These are phyloP conservation scores for Rhopalosiphum nymphaeae DNA, from an alignment of 2,888 invertebrate genomes.

Conservation along the genomic window DNA sequence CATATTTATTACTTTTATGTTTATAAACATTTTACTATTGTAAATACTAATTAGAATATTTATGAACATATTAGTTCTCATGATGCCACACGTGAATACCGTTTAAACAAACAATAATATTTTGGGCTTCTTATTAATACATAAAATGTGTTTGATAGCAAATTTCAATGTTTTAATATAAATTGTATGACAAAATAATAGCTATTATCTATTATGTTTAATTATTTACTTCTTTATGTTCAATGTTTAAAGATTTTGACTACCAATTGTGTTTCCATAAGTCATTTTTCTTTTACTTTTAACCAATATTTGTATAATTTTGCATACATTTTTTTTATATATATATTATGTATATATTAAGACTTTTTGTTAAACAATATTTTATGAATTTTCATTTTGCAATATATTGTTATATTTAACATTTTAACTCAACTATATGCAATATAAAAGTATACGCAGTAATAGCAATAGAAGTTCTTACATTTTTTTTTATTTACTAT, in stretches of 20 bases:
- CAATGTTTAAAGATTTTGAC: slow-evolving; percentile 34
- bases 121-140: slow-evolving; percentile 26
- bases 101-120: slow-evolving; percentile 37
- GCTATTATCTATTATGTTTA: slow-evolving; percentile 27
- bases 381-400: slow-evolving; percentile 44
- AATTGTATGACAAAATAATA: slow-evolving; percentile 9
- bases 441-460: slow-evolving; percentile 64
- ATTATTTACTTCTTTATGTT: slow-evolving; percentile 25
- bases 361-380: slow-evolving; percentile 33
- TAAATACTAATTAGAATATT: slow-evolving; percentile 26
- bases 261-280: slow-evolving; percentile 43
- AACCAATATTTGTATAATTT: background rate
- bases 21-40: slow-evolving; percentile 32
- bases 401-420: slow-evolving; percentile 52
- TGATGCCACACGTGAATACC: slow-evolving; percentile 29
- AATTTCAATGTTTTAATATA: slow-evolving; percentile 2
- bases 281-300: slow-evolving; percentile 23
- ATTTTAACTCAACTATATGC: slow-evolving; percentile 55
- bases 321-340: background rate
- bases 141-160: slow-evolving; percentile 18
- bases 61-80: slow-evolving; percentile 26
- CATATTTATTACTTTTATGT: slow-evolving; percentile 10
- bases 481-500: slow-evolving; percentile 36
- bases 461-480: slow-evolving; percentile 50
- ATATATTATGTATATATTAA: slow-evolving; percentile 4